Conservation (phyloP, 1,140 invertebrate genomes). For the Riptortus pedestris region DNA sequence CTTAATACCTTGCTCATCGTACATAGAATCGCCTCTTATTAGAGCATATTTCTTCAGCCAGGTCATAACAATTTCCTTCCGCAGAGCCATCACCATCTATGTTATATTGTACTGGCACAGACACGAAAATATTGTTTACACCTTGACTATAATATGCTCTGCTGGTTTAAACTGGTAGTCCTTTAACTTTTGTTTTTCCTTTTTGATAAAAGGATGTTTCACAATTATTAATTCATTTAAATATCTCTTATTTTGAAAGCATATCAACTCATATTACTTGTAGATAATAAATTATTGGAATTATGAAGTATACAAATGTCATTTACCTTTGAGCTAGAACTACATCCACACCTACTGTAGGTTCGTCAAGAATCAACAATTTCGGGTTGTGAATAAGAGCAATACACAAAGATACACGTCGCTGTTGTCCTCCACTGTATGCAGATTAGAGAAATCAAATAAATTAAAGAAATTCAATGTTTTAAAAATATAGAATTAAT, state of each 20-base stretch:
- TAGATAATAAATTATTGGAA: too few relatives aligned
- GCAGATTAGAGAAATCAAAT: not conserved
- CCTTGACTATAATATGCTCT: not conserved
- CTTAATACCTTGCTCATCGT: too few relatives aligned
- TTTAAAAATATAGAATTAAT: not conserved
- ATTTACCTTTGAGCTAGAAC: constrained; percentile 11
- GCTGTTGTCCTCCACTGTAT: constrained; percentile 19
- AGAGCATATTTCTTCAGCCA: too few relatives aligned
- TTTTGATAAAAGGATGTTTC: not conserved
- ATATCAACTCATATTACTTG: not conserved
- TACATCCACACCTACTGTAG: constrained; percentile 15
- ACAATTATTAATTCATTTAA: not conserved
- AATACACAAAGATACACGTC: not conserved
- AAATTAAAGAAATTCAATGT: not conserved
- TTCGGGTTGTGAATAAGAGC: constrained; percentile 4
- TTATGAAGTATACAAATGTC: not conserved
- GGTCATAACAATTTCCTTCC: too few relatives aligned
- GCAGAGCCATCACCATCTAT: too few relatives aligned
- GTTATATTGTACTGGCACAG: too few relatives aligned
- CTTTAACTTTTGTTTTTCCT: not conserved
- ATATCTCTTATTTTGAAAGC: not conserved
- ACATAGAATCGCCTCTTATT: too few relatives aligned
- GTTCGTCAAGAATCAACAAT: constrained; percentile 12
- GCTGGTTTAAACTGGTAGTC: not conserved
- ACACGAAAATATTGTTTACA: too few relatives aligned